A percentile compares a stretch with the other conserved stretches of the same genome.
phyloP scores from a whole-genome alignment of 2,888 invertebrate genomes.

The Holacanthella duospinosa region DNA sequence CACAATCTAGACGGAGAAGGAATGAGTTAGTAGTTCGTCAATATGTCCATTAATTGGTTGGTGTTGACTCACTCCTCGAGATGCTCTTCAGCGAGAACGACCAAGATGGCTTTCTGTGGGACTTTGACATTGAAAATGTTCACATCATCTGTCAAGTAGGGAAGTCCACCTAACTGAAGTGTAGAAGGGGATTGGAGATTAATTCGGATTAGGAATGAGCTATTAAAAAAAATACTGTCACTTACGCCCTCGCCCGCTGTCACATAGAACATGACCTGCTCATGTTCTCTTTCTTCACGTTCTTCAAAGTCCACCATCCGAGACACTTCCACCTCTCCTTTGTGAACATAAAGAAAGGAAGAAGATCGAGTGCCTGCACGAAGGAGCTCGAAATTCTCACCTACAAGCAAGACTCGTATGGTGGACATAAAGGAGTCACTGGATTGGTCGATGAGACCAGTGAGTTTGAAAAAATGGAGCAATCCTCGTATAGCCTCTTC shows the following conservation, averaged over 20 bases:
- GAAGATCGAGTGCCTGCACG: not conserved
- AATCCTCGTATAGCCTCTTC: not conserved
- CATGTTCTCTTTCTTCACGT: not conserved
- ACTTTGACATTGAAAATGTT: slow-evolving; percentile 7
- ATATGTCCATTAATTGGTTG: too few species aligned
- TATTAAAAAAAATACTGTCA: not conserved
- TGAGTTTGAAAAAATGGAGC: not conserved
- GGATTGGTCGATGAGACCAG: not conserved
- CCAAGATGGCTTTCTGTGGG: not conserved
- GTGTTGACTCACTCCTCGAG: not conserved
- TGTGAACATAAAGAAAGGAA: slow-evolving; percentile 4
- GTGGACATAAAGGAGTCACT: not conserved
- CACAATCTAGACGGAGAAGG: not conserved
- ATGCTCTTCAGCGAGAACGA: not conserved
- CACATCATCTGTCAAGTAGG: not conserved
- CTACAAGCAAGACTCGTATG: not conserved
- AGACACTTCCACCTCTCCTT: slow-evolving; percentile 14
- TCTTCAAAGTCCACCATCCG: not conserved
- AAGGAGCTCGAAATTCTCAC: not conserved
- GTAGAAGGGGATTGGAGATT: not conserved
- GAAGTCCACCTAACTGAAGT: slow-evolving; percentile 7
- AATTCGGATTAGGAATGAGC: not conserved
- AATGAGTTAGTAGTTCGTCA: too few species aligned
- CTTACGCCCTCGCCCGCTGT: not conserved
- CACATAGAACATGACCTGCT: slow-evolving; percentile 2